Conservation (phyloP, 2,113 vertebrate genomes). For the Nothobranchius furzeri region DNA sequence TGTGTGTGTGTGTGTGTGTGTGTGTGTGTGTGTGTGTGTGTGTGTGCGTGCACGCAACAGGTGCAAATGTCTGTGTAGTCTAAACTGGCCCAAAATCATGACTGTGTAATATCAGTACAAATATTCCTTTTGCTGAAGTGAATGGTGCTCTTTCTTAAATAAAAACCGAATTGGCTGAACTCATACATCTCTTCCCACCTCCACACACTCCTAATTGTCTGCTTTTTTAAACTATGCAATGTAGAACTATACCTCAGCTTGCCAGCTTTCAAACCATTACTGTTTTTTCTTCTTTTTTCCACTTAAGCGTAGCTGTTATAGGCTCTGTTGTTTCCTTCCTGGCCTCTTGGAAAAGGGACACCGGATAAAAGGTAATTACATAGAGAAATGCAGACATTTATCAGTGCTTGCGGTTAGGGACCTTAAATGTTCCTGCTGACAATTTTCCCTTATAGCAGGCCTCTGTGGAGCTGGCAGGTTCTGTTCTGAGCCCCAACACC, state of each 20-base stretch:
- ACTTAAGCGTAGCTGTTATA: conserved; percentile 38
- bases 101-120: conserved; percentile 16
- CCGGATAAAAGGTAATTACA: conserved; percentile 72
- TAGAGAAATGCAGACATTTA: conserved; percentile 72
- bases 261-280: conserved; percentile 27
- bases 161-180: conserved; percentile 61
- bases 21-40: no score
- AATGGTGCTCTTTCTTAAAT: conserved; percentile 47
- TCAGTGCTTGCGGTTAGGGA: conserved; percentile 72
- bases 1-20: no score
- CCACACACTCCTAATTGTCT: conserved; percentile 13
- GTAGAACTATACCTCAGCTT: conserved; percentile 40
- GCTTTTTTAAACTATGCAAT: conserved; percentile 37
- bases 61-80: no score
- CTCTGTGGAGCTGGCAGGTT: conserved; percentile 74
- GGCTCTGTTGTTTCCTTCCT: conserved; percentile 57
- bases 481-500: conserved; percentile 55
- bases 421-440: conserved; percentile 69
- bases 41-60: no score
- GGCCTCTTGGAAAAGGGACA: conserved; percentile 63
- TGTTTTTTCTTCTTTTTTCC: conserved; percentile 22
- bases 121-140: conserved; percentile 15
- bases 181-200: conserved; percentile 33
- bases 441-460: conserved; percentile 68
- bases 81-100: no score